phyloP scores from a whole-genome alignment of 2,797 vertebrate species.

The Urophycis tenuis region DNA sequence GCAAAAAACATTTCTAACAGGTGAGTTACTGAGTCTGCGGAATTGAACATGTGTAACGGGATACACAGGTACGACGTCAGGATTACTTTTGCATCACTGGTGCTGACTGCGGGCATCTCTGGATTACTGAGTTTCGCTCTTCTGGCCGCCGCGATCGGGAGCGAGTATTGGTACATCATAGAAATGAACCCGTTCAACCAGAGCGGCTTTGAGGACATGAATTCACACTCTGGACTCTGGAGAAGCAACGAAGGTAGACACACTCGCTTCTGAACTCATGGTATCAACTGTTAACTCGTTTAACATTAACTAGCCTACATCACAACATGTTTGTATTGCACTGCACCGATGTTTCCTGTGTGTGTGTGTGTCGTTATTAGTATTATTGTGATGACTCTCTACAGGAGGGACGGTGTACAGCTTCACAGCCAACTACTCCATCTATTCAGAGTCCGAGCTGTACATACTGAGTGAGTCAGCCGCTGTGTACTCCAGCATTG shows the following conservation, averaged over 20 bases:
- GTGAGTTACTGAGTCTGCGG: not conserved
- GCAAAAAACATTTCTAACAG: not conserved
- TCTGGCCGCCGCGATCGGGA: slow-evolving; percentile 67
- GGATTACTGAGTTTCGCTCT: slow-evolving; percentile 71
- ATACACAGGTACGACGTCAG: slow-evolving; percentile 41
- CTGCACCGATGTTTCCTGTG: not conserved
- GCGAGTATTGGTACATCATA: slow-evolving; percentile 76
- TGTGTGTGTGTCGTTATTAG: not conserved
- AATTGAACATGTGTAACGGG: not conserved
- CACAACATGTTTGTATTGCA: not conserved
- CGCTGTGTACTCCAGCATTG: not conserved
- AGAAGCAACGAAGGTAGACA: slow-evolving; percentile 66
- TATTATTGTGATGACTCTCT: slow-evolving; percentile 5
- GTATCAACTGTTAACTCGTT: not conserved
- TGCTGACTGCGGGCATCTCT: slow-evolving; percentile 62
- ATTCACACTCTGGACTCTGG: slow-evolving; percentile 74
- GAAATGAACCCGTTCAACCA: slow-evolving; percentile 60
- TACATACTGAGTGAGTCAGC: slow-evolving; percentile 70
- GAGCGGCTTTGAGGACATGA: slow-evolving; percentile 49
- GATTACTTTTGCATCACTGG: slow-evolving; percentile 51
- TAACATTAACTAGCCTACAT: not conserved
- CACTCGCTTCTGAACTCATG: not conserved
- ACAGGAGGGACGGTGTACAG: slow-evolving; percentile 57
- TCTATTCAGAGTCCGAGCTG: slow-evolving; percentile 52
- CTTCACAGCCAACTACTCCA: slow-evolving; percentile 50